These are phyloP conservation scores for Pheosia gnoma DNA, from an alignment of 2,888 invertebrate genomes.

Conservation along the genomic window DNA sequence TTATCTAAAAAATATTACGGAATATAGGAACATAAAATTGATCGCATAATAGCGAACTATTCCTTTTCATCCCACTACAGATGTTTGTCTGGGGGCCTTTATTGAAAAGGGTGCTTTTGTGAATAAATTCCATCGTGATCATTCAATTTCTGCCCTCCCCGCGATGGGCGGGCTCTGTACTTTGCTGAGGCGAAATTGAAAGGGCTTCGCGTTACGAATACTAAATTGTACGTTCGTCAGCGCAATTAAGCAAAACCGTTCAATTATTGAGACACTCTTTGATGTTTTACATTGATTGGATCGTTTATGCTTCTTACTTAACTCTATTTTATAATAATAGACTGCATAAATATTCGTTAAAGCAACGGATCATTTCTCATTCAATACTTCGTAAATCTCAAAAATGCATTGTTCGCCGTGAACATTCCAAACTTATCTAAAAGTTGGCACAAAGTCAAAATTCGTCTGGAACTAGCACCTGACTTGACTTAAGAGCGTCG, in stretches of 20 bases:
- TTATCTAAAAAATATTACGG: too few species aligned
- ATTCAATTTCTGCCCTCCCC: slow-evolving; percentile 30
- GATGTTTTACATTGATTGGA: slow-evolving; percentile 16
- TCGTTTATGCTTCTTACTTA: neutral
- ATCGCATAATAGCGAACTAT: slow-evolving; percentile 18
- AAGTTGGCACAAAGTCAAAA: slow-evolving; percentile 4
- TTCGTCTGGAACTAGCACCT: slow-evolving; percentile 4
- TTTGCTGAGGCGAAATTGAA: slow-evolving; percentile 40
- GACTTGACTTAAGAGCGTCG: neutral
- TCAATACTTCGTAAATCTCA: slow-evolving; percentile 20
- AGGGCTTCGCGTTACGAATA: slow-evolving; percentile 33
- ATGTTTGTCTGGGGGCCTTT: slow-evolving; percentile 29
- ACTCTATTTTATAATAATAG: neutral
- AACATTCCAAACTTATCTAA: slow-evolving; percentile 3
- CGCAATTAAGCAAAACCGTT: slow-evolving; percentile 18
- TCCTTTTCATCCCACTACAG: slow-evolving; percentile 21
- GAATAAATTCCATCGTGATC: slow-evolving; percentile 37
- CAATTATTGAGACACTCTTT: slow-evolving; percentile 15
- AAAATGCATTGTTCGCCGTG: slow-evolving; percentile 13
- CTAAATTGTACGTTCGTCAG: slow-evolving; percentile 26
- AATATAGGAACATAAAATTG: too few species aligned
- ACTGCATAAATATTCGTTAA: too few species aligned
- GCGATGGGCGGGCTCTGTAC: slow-evolving; percentile 25
- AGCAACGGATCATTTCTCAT: too few species aligned
- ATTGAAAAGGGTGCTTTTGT: slow-evolving; percentile 36